A percentile compares a stretch with the other conserved stretches of the same genome.
phyloP scores from a whole-genome alignment of 2,797 vertebrate genomes.

The Sebastes kiyomatsui region DNA sequence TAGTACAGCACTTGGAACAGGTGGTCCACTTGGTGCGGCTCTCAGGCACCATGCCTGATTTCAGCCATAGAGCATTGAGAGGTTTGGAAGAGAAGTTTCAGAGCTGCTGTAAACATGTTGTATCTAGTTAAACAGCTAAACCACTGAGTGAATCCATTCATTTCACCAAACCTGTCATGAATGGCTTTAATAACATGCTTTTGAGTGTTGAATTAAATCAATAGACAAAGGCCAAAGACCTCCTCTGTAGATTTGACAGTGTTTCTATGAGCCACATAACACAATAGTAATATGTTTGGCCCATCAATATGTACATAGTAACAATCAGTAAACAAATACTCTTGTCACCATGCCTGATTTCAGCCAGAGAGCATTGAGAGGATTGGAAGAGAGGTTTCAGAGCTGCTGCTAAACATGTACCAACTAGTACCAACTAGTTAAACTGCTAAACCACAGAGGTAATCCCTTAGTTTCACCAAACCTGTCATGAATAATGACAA shows the following conservation, averaged over 20 bases:
- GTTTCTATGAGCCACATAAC: background rate
- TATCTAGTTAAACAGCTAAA: too few species aligned
- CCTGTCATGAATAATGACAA: background rate
- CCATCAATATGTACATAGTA: background rate
- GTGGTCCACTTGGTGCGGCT: too few species aligned
- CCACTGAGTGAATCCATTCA: too few species aligned
- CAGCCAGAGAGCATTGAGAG: background rate
- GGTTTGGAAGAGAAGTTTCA: background rate
- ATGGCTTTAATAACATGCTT: background rate
- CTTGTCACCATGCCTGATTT: constrained; percentile 1
- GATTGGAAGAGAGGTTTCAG: background rate
- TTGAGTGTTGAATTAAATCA: background rate
- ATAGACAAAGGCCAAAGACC: background rate
- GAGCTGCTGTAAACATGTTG: background rate
- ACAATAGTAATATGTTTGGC: background rate
- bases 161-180: background rate
- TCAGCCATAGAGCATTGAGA: background rate
- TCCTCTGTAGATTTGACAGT: background rate
- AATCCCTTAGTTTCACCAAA: background rate
- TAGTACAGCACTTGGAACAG: too few species aligned
- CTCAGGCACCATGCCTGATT: background rate
- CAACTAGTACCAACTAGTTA: background rate
- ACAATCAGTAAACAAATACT: constrained; percentile 1
- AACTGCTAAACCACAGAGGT: too few species aligned
- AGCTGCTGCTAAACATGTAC: background rate